Evolutionary conservation across 2,888 invertebrate genomes (phyloP).

Genomic region (Idaea biselata): DNA sequence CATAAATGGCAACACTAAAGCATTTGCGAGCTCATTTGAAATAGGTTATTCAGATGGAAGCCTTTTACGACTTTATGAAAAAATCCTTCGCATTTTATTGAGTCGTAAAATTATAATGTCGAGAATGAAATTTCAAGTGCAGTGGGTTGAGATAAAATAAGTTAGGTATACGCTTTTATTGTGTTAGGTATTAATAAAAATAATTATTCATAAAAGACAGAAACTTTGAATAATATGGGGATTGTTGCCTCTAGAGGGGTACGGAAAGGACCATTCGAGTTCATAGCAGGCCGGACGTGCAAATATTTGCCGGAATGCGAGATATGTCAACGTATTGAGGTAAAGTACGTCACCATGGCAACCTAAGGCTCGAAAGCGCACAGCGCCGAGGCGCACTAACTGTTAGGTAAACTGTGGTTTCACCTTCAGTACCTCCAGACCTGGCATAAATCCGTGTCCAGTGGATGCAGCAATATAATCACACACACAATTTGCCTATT

Average conservation of each 20-base stretch:
- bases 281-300: neutral
- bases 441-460: too few species aligned
- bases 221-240: too few species aligned
- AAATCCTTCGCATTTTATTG: neutral
- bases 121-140: neutral
- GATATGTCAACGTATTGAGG: neutral
- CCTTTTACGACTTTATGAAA: constrained; percentile 12
- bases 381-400: too few species aligned
- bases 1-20: neutral
- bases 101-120: neutral
- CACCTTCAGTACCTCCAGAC: too few species aligned
- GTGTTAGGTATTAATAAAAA: neutral
- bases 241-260: too few species aligned
- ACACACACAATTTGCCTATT: too few species aligned
- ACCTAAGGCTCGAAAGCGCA: neutral
- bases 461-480: too few species aligned
- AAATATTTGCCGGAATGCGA: neutral
- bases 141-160: neutral
- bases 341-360: neutral
- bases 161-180: neutral
- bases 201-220: neutral
- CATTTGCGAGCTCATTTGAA: neutral
- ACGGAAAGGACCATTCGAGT: neutral
- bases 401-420: too few species aligned
- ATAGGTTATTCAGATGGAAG: neutral